phyloP scores from a whole-genome alignment of 2,113 vertebrate species.

The Vimba vimba region DNA sequence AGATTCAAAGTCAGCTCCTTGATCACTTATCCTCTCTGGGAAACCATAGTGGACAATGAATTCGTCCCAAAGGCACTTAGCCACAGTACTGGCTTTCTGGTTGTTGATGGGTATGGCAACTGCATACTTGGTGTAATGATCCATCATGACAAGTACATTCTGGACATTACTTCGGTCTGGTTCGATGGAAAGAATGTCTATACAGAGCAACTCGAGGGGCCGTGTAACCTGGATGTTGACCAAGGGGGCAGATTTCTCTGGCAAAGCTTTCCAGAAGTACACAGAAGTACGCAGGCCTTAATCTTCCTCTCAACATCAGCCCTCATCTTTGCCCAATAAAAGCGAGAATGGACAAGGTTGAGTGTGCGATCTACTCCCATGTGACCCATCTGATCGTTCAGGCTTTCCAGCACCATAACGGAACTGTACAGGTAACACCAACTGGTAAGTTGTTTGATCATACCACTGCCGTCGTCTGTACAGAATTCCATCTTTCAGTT shows the following conservation, averaged over 20 bases:
- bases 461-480: too few species aligned
- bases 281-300: neutral
- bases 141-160: neutral
- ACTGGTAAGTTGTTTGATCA: slow-evolving; percentile 2
- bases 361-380: neutral
- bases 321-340: neutral
- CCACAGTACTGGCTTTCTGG: neutral
- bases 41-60: too few species aligned
- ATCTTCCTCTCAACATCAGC: neutral
- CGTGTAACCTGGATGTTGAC: neutral
- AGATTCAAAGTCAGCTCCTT: too few species aligned
- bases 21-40: too few species aligned
- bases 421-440: neutral
- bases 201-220: neutral
- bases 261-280: neutral
- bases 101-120: neutral
- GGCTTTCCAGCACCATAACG: neutral
- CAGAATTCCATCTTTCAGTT: too few species aligned
- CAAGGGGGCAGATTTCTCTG: neutral
- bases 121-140: neutral
- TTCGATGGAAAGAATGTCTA: neutral
- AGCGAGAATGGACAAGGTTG: neutral
- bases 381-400: neutral
- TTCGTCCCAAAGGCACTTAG: too few species aligned
- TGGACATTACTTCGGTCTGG: neutral